Evolutionary conservation across 2,888 invertebrate genomes (phyloP).

Genomic region (Drosophila neonasuta): DNA sequence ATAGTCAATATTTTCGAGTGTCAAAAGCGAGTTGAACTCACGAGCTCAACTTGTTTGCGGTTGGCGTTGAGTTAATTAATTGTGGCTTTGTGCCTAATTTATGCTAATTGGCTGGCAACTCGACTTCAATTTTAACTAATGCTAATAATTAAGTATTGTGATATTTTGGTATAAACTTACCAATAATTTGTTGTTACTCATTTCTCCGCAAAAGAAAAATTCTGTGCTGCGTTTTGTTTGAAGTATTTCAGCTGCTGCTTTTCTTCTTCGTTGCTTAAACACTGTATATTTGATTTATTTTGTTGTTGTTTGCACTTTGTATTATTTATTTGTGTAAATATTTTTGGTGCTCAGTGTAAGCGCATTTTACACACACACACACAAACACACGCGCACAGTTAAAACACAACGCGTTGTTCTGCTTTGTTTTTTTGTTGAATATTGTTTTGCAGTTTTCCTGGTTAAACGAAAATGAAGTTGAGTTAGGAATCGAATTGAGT

Average conservation of each 20-base stretch:
- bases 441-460: slow-evolving; percentile 53
- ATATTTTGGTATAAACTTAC: slow-evolving; percentile 58
- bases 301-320: slow-evolving; percentile 50
- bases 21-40: slow-evolving; percentile 5
- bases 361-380: slow-evolving; percentile 54
- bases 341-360: slow-evolving; percentile 57
- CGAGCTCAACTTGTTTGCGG: slow-evolving; percentile 49
- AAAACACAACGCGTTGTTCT: slow-evolving; percentile 22
- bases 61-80: slow-evolving; percentile 32
- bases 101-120: slow-evolving; percentile 27
- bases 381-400: background rate
- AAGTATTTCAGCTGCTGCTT: slow-evolving; percentile 28
- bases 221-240: slow-evolving; percentile 43
- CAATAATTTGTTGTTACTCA: slow-evolving; percentile 78
- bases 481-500: slow-evolving; percentile 15
- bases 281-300: slow-evolving; percentile 15
- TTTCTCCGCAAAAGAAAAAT: slow-evolving; percentile 77
- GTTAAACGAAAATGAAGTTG: slow-evolving; percentile 15
- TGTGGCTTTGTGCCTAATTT: slow-evolving; percentile 16
- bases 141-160: background rate
- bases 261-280: slow-evolving; percentile 33
- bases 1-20: slow-evolving; percentile 14
- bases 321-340: slow-evolving; percentile 53
- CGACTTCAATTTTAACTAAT: slow-evolving; percentile 9
- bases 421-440: slow-evolving; percentile 19